Evolutionary conservation across 2,113 vertebrate species (phyloP), one percentile per base, ranked within the genome.

Genomic region (Mola mola): DNA sequence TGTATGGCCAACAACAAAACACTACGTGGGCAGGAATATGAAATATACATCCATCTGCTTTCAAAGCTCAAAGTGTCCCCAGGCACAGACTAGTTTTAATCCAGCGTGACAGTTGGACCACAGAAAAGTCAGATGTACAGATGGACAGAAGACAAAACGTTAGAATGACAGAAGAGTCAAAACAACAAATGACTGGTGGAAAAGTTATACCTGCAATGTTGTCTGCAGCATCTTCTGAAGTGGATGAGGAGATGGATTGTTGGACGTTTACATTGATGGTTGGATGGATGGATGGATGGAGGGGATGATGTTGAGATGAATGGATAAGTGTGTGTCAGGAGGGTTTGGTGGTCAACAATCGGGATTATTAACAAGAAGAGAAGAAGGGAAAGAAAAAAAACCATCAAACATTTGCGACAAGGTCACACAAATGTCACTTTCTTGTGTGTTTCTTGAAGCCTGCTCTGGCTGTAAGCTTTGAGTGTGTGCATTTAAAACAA

Each of bases 151-250:
- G 16, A 40, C 38, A 19, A n/a, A n/a, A n/a, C n/a, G n/a, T n/a
- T n/a, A n/a, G n/a, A 19, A 2, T 3, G 21, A 46, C 22, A 46
- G 22, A 46, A 25, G 28, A 87, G 24, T 31, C 64, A 68, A 31
- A 83, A 69, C 63, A 16, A 84, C 70, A 61, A 64, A 31, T 63
- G 82, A 76, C 49, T 55, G 68, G 72, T 75, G 74, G 50, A 78
- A 73, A 82, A 76, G 60, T 62, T 88, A 79, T 92, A 92, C 91
- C 91, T 92, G 88, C 36, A 17, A 41, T 42, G 73, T 82, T 79
- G 53, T 66, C 77, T 82, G 66, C 61, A 24, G 62, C 79, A 55
- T 87, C 90, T 87, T 86, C 83, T 72, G 16, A 67, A 84, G 80
- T 61, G 85, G 82, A 78, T 86, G 79, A 69, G 72, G 72, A 65